Percentiles rank a stretch among this genome's conserved stretches.
Conservation (phyloP, 2,113 vertebrate species). For the Potamarius usumacintae region DNA sequence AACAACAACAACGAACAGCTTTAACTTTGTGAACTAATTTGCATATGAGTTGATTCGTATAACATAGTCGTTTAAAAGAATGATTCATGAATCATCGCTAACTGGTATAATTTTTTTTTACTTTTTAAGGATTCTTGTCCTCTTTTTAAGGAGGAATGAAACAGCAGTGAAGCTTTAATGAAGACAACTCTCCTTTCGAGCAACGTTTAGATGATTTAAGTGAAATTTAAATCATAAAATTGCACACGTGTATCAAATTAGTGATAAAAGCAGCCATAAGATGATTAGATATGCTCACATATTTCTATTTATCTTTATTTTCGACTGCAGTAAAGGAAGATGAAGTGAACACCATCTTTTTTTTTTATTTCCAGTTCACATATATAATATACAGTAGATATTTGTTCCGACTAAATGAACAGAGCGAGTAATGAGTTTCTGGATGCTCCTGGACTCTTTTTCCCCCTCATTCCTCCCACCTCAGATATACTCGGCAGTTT, state of each 20-base stretch:
- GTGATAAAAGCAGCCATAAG: background rate
- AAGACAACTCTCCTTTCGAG: background rate
- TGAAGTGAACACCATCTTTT: background rate
- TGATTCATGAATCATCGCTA: background rate
- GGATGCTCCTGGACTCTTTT: background rate
- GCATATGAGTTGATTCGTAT: background rate
- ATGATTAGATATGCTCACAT: background rate
- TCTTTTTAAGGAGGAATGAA: background rate
- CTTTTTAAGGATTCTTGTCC: background rate
- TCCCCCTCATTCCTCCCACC: background rate
- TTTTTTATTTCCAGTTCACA: background rate
- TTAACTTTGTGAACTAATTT: background rate
- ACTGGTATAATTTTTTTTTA: no score
- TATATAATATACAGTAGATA: background rate
- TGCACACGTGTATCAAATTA: background rate
- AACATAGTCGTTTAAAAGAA: background rate
- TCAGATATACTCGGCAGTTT: background rate
- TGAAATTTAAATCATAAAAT: background rate
- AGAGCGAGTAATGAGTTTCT: constrained; percentile 16
- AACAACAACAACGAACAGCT: no score
- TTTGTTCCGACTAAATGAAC: background rate
- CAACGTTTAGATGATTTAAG: background rate
- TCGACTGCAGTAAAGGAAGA: background rate
- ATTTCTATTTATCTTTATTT: background rate
- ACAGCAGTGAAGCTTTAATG: background rate